A percentile compares a stretch with the other conserved stretches of the same genome.
Evolutionary conservation across 2,113 vertebrate genomes (phyloP).

Genomic region (Balaenoptera acutorostrata): DNA sequence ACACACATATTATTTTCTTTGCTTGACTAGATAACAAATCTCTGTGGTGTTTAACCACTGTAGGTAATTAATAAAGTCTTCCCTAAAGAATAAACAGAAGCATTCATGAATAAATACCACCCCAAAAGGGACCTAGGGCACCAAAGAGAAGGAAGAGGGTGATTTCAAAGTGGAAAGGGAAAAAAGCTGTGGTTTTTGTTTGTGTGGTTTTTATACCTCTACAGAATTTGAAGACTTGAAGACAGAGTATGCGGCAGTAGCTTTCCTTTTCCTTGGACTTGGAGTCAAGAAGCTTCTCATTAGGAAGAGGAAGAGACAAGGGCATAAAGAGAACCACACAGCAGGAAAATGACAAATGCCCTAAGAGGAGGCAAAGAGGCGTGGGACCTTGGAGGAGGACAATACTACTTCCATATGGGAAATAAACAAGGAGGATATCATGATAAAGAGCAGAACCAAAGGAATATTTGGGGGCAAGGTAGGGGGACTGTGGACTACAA

Average conservation of each 20-base stretch:
- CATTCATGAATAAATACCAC: neutral
- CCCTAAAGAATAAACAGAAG: neutral
- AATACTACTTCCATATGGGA: neutral
- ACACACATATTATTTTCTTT: neutral
- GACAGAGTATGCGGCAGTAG: neutral
- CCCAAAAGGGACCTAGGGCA: neutral
- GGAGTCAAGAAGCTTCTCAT: neutral
- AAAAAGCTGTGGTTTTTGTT: neutral
- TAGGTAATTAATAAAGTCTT: neutral
- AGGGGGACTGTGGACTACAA: neutral
- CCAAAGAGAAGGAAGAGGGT: neutral
- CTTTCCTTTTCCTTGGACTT: neutral
- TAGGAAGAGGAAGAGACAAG: neutral
- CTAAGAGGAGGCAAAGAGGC: neutral
- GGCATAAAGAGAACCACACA: neutral
- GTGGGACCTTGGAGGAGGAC: neutral
- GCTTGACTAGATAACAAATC: neutral
- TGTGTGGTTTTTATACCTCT: neutral
- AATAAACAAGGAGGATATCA: neutral
- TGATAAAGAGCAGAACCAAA: neutral
- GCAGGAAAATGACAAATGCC: neutral
- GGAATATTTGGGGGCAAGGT: neutral
- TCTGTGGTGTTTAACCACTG: neutral
- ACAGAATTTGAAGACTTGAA: neutral
- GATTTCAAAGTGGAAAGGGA: neutral